Evolutionary conservation across 2,888 invertebrate genomes (phyloP).

Genomic region (Aphidius colemani): DNA sequence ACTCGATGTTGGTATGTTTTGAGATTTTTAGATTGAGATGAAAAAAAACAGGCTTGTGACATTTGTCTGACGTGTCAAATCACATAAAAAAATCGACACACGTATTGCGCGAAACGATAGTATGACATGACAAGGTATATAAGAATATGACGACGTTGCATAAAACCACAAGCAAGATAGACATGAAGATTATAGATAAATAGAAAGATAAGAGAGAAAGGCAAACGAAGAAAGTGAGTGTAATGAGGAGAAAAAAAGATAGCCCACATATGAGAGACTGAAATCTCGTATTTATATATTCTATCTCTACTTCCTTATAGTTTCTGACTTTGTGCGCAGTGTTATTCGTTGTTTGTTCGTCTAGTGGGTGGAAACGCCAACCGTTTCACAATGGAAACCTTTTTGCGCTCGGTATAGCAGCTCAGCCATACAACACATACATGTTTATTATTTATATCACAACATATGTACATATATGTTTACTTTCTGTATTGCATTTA

Average conservation of each 20-base stretch:
- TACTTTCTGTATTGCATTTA: too few species aligned
- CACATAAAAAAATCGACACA: conserved; percentile 58
- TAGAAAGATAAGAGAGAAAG: conserved; percentile 60
- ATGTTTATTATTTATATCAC: neutral
- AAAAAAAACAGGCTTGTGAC: neutral
- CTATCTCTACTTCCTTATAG: conserved; percentile 33
- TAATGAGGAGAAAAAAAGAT: conserved; percentile 47
- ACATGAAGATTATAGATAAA: conserved; percentile 36
- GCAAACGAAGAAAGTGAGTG: conserved; percentile 26
- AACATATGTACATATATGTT: neutral
- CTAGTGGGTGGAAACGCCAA: conserved; percentile 53
- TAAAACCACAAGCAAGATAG: conserved; percentile 7
- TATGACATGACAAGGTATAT: conserved; percentile 29
- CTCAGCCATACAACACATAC: neutral
- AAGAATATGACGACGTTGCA: conserved; percentile 21
- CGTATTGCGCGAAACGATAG: conserved; percentile 32
- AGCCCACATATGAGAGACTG: conserved; percentile 12
- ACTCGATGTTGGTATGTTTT: too few species aligned
- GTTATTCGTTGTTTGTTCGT: conserved; percentile 38
- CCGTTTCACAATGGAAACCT: conserved; percentile 52
- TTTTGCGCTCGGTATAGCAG: conserved; percentile 39
- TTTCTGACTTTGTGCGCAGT: conserved; percentile 45
- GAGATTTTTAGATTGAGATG: conserved; percentile 13
- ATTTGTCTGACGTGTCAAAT: conserved; percentile 55
- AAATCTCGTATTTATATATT: too few species aligned